Evolutionary conservation across 2,888 invertebrate genomes (phyloP), one percentile per base, ranked within the genome.

Genomic region (Tineola bisselliella): DNA sequence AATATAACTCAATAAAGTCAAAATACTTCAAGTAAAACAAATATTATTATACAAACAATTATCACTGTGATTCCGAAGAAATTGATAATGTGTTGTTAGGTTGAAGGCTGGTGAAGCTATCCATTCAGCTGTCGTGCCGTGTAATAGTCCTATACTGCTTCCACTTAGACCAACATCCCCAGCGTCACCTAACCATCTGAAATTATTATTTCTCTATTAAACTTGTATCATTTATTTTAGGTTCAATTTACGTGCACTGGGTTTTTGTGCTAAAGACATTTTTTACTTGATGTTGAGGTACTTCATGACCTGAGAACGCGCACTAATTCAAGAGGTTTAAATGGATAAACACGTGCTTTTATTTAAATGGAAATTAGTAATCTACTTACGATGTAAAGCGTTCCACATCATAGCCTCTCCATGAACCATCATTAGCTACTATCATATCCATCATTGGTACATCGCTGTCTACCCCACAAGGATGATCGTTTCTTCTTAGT

Each of bases 111-210:
- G 83, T 59, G 90, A 89, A 12, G 88, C 86, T 48, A 92, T 77
- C 89, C 90, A 90, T 18, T 77, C 70, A 15, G 90, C 92, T 0
- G 87, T 89, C 69, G 88, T 87, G 0, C 92, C 91, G 65, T 92
- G 90, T 30, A 92, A 76, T 25, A 92, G 73, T 0, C 89, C 89
- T 63, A 92, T 73, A 57, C 87, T 86, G 62, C 91, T 91, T 0
- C 76, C 71, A 59, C 90, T 89, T 66, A 88, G 82, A 66, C 81
- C 79, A 19, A 91, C 83, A 66, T 91, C 90, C 3, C 89, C 69
- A 30, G 88, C 84, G 61, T 89, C 89, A 18, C 89, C 80, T 44
- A 92, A 71, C 74, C 88, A 87, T 19, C 91, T 91, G 65, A 48
- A 74, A 72, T 65, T 25, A 6, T 25, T 4, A 25, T 4, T n/a